phyloP scores from a whole-genome alignment of 1,140 invertebrate genomes.

The Drosophila novamexicana region DNA sequence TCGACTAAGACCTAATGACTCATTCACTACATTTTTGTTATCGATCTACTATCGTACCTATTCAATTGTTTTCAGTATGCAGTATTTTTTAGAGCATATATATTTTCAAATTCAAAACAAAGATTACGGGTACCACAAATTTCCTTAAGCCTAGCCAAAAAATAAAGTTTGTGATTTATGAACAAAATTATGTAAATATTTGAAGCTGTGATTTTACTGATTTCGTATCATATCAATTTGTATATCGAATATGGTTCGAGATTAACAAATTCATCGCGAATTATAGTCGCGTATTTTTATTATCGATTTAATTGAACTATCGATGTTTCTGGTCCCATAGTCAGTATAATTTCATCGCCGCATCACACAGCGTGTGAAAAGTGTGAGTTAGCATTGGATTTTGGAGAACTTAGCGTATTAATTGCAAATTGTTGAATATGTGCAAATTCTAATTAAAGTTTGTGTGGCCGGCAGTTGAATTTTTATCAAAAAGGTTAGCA shows the following conservation, averaged over 20 bases:
- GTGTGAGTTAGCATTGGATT: slow-evolving; percentile 55
- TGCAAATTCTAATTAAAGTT: slow-evolving; percentile 4
- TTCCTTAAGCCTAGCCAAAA: too few species aligned
- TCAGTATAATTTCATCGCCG: slow-evolving; percentile 58
- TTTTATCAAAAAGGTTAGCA: not conserved
- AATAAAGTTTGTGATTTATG: too few species aligned
- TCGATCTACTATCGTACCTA: not conserved
- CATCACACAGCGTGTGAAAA: slow-evolving; percentile 56
- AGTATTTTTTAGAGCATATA: not conserved
- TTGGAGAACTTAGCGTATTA: slow-evolving; percentile 22
- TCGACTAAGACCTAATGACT: too few species aligned
- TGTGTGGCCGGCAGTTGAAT: slow-evolving; percentile 9
- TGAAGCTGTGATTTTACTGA: too few species aligned
- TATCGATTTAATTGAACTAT: slow-evolving; percentile 9
- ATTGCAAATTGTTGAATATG: slow-evolving; percentile 16
- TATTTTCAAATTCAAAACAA: too few species aligned
- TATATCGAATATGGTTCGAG: not conserved
- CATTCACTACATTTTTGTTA: too few species aligned
- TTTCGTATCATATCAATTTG: too few species aligned
- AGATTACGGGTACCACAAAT: too few species aligned
- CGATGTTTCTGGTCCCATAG: slow-evolving; percentile 9
- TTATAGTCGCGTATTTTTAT: not conserved
- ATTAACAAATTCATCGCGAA: not conserved
- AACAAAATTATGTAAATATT: too few species aligned
- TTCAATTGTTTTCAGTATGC: not conserved